A percentile compares a stretch with the other conserved stretches of the same genome.
phyloP scores from a whole-genome alignment of 2,797 vertebrate species.

The Diplodus puntazzo region DNA sequence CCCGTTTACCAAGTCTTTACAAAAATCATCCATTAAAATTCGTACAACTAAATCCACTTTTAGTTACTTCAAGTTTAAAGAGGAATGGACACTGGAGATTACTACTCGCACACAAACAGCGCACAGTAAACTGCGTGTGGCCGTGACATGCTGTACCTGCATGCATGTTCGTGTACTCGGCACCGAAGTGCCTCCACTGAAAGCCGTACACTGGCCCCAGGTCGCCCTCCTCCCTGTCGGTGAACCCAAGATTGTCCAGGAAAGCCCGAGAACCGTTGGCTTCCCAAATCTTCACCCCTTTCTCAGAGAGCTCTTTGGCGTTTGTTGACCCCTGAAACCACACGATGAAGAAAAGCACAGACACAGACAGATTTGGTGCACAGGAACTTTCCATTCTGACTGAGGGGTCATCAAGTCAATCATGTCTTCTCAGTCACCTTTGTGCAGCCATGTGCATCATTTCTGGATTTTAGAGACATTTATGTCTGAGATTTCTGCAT shows the following conservation, averaged over 20 bases:
- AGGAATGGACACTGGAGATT: not conserved
- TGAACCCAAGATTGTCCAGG: constrained; percentile 93
- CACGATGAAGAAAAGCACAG: not conserved
- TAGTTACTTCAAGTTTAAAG: not conserved
- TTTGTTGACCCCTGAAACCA: constrained; percentile 93
- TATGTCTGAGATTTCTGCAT: not conserved
- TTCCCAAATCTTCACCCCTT: constrained; percentile 98
- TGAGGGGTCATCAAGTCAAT: not conserved
- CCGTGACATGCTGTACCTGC: constrained; percentile 82
- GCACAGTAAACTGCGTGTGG: not conserved
- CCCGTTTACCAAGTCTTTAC: not conserved
- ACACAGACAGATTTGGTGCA: not conserved
- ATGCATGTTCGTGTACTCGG: constrained; percentile 94
- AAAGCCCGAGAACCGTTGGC: constrained; percentile 95
- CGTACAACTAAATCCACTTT: not conserved
- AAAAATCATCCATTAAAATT: not conserved
- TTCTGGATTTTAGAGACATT: not conserved
- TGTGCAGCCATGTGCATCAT: not conserved
- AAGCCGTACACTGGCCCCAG: constrained; percentile 97
- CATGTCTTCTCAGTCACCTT: not conserved
- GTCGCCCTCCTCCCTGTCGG: constrained; percentile 92
- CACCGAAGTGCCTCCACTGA: constrained; percentile 98
- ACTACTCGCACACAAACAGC: no score
- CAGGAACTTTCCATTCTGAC: no score
- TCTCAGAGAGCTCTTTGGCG: constrained; percentile 93